Base-by-base conservation (phyloP, 1,140 invertebrate species). In the Cecropterus lyciades region DNA sequence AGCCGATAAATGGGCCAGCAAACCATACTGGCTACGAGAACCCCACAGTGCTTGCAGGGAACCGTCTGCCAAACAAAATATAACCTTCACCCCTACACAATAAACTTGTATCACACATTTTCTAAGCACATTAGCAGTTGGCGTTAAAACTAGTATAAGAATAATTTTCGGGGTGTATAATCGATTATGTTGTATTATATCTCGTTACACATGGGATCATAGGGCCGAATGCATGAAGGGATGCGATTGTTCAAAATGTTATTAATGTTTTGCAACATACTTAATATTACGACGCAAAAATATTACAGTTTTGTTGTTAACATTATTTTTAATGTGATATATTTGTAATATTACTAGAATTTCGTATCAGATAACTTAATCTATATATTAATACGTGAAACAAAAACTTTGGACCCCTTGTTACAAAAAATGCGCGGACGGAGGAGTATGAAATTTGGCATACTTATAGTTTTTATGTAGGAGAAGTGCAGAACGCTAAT, bases 151-250 rank as follows among this genome's bases (percentile, higher is more conserved):
- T 70, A 74, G 66, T 78, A 62, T 67, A 74, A 62, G 69, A 76
- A 85, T 79, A 85, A 80, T 76, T 82, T 82, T 75, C 52, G 70
- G 85, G 85, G 84, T 77, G 82, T 87, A 82, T 83, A 85, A 89
- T 85, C 86, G 83, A 89, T 84, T 85, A 88, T 75, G 74, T 77
- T 84, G 67, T 79, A 79, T 80, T 86, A 82, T 82, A 84, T 82
- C 75, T 77, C 75, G 75, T 83, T 85, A 82, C 74, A 77, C 67
- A 72, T 75, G 82, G 75, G 80, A 80, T 82, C 73, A 75, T 73
- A 70, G 60, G 62, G 66, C 45, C 45, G 72, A 77, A 60, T 68
- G 72, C 55, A 71, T 52, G 70, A 74, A 74, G 73, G 77, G 79
- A 76, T 84, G 64, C 72, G 52, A 72, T 73, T 77, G 70, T 65